Evolutionary conservation across 2,888 invertebrate genomes (phyloP), one percentile per base, ranked within the genome.

Genomic region (Hydropsyche betteni): DNA sequence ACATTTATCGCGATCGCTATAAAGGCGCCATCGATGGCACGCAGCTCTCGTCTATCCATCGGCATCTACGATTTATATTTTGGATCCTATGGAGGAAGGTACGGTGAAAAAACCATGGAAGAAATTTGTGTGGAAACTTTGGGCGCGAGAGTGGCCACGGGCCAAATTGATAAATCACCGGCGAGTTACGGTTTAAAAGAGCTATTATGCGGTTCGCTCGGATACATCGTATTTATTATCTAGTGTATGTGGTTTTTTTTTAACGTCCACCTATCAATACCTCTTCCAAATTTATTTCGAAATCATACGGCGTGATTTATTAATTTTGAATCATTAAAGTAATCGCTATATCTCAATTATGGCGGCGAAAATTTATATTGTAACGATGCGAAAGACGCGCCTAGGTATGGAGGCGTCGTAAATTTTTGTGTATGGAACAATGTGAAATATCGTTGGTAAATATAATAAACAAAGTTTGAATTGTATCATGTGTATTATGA

Each of bases 181-280:
- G 64, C 64, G 64, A 64, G 64, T 64, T 64, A 64, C 64, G 64
- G 34, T 64, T 64, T 64, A 64, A 64, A 64, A 64, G 64, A 64
- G 64, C 64, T 36, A 64, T 64, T 64, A 64, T 36, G 36, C 34
- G 34, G 10, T 64, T 36, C 64, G 55, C 34, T 24, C 34, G 34
- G 64, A 64, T 64, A 44, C 10, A 64, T 33, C 36, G 64, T 64
- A 33, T 61, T 61, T 61, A 61, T 61, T 14, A 24, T 16, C 33
- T 61, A 16, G 36, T 34, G 36, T 64, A 34, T 36, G 64, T 64
- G 36, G 33, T 64, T 33, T 33, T 64, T 12, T 64, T 34, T 64
- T 34, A 36, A 61, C 51, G 4, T 44, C 10, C 44, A 44, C 44
- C 44, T 44, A 44, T 44, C 44, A 44, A 44, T 44, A 44, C 44